Evolutionary conservation across 1,140 invertebrate species (phyloP), one percentile per base, ranked within the genome.

Genomic region (Drosophila tani): DNA sequence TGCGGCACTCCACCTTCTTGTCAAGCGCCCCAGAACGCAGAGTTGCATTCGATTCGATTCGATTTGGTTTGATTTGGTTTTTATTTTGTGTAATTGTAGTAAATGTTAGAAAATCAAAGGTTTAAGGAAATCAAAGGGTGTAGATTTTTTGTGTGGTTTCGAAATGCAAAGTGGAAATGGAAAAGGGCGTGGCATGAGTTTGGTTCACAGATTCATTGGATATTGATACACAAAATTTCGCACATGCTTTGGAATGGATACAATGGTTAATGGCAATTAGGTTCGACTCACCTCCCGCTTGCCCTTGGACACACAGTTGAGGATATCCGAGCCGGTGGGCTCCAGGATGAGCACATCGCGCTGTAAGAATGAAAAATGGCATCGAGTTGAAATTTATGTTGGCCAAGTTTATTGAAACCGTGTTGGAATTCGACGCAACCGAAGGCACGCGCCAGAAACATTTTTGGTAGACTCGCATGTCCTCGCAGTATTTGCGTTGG

Each of bases 1-100:
- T 97, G 60, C 96, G 94, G 92, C 97, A 97, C 91, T 97, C 96
- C 93, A 96, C 97, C 91, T 96, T 95, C 95, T 96, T 93, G 91
- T 56, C 67, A 50, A 58, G 74, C 45, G 67, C 85, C 85, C 55
- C 51, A 50, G 58, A 43, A 21, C 32, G 55, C 70, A 29, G 41
- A 29, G 46, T 67, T 68, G 49, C 47, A 41, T 63, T 63, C 60
- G 17, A 9, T 59, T 53, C 55, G 32, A 66, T 60, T 50, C 12
- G 2, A 15, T 40, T 21, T 0, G 51, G 5, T 57, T 24, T 0
- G 51, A 9, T 57, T 24, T 1, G 51, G 15, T 57, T 63, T 63
- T 57, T 60, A 57, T 73, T 62, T 75, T 60, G 67, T 78, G 47
- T 60, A 40, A 75, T 56, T 82, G 21, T 57, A 65, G 47, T 73